Percentiles rank a stretch among this genome's conserved stretches.
Conservation (phyloP, 2,797 vertebrate species). For the Lindbergichthys nudifrons region DNA sequence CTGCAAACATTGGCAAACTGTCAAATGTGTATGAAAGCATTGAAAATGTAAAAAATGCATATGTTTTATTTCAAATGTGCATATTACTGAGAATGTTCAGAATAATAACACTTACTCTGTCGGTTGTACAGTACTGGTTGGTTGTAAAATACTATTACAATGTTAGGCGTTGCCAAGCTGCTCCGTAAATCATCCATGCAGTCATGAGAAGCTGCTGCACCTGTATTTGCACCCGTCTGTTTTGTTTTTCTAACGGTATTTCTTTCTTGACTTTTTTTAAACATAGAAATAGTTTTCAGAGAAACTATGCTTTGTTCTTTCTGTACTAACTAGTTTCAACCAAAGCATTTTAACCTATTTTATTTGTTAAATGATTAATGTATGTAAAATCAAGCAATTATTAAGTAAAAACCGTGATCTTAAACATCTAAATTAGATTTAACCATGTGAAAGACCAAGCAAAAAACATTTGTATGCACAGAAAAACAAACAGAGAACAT, state of each 20-base stretch:
- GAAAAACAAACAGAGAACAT: background rate
- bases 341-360: background rate
- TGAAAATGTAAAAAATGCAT: background rate
- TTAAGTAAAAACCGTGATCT: too few species aligned
- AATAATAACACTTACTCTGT: background rate
- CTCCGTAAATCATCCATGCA: constrained; percentile 12
- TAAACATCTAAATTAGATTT: background rate
- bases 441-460: background rate
- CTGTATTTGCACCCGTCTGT: background rate
- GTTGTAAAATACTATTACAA: background rate
- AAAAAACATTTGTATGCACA: background rate
- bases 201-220: background rate
- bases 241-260: background rate
- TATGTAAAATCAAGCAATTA: too few species aligned
- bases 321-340: background rate
- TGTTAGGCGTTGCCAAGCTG: background rate
- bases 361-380: background rate
- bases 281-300: background rate
- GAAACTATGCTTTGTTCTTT: constrained; percentile 6
- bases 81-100: constrained; percentile 7
- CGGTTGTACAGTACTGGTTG: background rate
- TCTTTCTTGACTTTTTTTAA: background rate
- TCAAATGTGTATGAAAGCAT: background rate
- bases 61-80: background rate
- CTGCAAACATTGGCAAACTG: background rate